Percentiles rank a stretch among this genome's conserved stretches.
Conservation (phyloP, 2,113 vertebrate species). For the Argyrosomus japonicus region DNA sequence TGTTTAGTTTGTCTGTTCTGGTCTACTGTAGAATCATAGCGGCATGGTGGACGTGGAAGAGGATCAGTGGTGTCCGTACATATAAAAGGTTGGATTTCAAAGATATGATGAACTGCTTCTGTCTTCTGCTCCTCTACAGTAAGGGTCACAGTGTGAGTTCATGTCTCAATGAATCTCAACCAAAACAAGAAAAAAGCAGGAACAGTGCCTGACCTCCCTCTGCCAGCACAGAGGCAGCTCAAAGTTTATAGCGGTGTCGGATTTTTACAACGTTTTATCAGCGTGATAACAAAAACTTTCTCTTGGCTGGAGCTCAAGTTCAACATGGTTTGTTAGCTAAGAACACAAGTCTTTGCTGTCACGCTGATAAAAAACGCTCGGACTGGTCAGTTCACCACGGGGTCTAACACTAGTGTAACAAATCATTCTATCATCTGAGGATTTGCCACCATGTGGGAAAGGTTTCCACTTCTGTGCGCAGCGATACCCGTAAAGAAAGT, state of each 20-base stretch:
- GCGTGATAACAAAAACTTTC: slow-evolving; percentile 52
- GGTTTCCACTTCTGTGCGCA: background rate
- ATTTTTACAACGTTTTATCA: slow-evolving; percentile 29
- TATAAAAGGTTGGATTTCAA: no score
- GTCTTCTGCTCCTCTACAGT: background rate
- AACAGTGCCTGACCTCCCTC: slow-evolving; percentile 15
- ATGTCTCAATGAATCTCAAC: background rate
- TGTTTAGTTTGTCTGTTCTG: no score
- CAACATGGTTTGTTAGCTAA: slow-evolving; percentile 51
- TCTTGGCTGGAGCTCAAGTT: slow-evolving; percentile 49
- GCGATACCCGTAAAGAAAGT: slow-evolving; percentile 1
- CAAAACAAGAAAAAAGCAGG: slow-evolving; percentile 3
- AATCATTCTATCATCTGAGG: background rate
- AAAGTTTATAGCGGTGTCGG: slow-evolving; percentile 31
- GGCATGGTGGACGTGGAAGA: no score
- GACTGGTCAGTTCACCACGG: slow-evolving; percentile 9
- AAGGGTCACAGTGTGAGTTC: background rate
- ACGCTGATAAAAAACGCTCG: slow-evolving; percentile 35
- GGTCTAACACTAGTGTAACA: slow-evolving; percentile 11
- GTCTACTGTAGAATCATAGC: no score
- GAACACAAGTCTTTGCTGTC: slow-evolving; percentile 42
- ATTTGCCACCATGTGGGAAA: background rate
- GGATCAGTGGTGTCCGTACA: no score
- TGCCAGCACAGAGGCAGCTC: slow-evolving; percentile 33
- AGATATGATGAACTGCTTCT: background rate